Evolutionary conservation across 2,888 invertebrate species (phyloP).

Genomic region (Cantharis rufa): DNA sequence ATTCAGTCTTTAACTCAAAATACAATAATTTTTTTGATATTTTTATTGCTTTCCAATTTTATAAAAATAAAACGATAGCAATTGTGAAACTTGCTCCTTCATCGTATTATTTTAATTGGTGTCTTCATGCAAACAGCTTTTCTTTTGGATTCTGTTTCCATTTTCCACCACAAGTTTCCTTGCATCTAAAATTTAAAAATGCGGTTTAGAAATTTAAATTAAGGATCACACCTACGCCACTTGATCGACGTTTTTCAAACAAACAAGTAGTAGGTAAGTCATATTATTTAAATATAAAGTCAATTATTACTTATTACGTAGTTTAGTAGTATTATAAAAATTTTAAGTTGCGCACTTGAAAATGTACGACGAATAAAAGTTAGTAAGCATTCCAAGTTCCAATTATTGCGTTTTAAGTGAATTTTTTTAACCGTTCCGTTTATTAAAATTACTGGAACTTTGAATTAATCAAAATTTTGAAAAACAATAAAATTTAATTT

Average conservation of each 20-base stretch:
- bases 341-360: background rate
- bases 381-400: no score
- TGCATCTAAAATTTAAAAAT: conserved; percentile 10
- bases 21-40: background rate
- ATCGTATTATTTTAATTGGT: background rate
- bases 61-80: background rate
- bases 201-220: no score
- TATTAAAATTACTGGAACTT: background rate
- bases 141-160: conserved; percentile 17
- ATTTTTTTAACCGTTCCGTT: background rate
- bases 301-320: background rate
- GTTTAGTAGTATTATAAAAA: background rate
- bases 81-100: background rate
- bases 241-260: no score
- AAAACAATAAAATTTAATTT: background rate
- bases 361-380: background rate
- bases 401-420: no score
- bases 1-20: background rate
- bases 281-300: background rate
- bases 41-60: background rate
- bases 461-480: no score
- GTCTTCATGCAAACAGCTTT: conserved; percentile 32
- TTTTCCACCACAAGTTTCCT: conserved; percentile 29
- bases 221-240: no score
- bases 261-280: no score